These are phyloP conservation scores for Ephydatia muelleri DNA, from an alignment of 37 sponge, comb jelly and placozoan genomes.

Conservation along the genomic window DNA sequence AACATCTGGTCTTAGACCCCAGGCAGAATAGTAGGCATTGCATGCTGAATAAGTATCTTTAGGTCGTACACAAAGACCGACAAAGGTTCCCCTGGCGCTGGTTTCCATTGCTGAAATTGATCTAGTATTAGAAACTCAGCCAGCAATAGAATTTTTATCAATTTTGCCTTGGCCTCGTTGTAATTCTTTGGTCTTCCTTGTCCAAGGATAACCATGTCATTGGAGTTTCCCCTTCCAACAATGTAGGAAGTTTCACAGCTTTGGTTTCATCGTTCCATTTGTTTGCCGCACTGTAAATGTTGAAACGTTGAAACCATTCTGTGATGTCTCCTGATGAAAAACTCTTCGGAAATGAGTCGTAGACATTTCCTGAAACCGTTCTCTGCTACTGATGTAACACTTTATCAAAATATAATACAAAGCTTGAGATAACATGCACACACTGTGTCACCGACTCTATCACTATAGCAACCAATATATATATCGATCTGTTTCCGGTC, in stretches of 20 bases:
- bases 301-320: background rate
- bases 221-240: constrained; percentile 29
- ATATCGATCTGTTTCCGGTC: too few species aligned
- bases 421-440: too few species aligned
- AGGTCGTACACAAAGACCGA: constrained; percentile 39
- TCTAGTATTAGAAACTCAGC: constrained; percentile 31
- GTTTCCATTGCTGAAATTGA: constrained; percentile 33
- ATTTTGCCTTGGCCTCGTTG: constrained; percentile 4
- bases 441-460: too few species aligned
- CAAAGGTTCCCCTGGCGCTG: constrained; percentile 35
- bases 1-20: constrained; percentile 28
- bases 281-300: constrained; percentile 9
- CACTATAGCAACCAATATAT: too few species aligned
- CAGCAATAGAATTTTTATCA: constrained; percentile 12
- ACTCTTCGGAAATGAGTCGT: too few species aligned
- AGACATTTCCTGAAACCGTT: too few species aligned
- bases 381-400: too few species aligned
- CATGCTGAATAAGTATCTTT: constrained; percentile 48
- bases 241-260: constrained; percentile 24
- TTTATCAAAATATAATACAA: too few species aligned
- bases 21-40: constrained; percentile 46
- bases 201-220: constrained; percentile 13
- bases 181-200: constrained; percentile 17
- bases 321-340: too few species aligned
- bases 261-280: constrained; percentile 23